Evolutionary conservation across 2,113 vertebrate genomes (phyloP).

Genomic region (Solea senegalensis): DNA sequence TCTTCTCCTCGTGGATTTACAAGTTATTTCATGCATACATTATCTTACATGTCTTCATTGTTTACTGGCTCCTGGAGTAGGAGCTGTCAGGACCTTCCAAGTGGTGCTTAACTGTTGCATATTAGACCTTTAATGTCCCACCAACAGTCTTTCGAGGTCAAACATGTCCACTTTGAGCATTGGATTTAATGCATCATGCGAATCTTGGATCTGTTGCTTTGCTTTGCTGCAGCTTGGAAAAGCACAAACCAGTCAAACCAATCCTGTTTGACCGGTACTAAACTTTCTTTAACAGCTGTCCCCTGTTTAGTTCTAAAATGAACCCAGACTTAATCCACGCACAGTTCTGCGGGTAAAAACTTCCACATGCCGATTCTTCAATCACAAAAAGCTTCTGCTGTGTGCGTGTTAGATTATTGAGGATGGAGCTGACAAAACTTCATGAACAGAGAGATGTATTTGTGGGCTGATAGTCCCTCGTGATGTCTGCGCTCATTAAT

Average conservation of each 20-base stretch:
- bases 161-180: background rate
- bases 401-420: background rate
- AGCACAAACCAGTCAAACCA: background rate
- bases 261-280: background rate
- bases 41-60: no score
- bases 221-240: no score
- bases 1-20: no score
- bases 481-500: background rate
- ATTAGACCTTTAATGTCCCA: background rate
- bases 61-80: no score
- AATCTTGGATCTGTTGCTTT: no score
- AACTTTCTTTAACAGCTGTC: background rate
- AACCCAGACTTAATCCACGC: background rate
- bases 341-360: background rate
- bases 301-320: background rate
- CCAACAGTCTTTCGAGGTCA: background rate
- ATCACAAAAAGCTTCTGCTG: background rate
- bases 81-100: no score
- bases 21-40: no score
- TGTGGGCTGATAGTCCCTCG: background rate
- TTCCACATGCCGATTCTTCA: background rate
- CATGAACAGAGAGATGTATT: background rate
- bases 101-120: no score
- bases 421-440: no score
- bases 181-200: background rate